These are phyloP conservation scores for Molossus molossus DNA, from an alignment of 2,797 vertebrate genomes.

Conservation along the genomic window DNA sequence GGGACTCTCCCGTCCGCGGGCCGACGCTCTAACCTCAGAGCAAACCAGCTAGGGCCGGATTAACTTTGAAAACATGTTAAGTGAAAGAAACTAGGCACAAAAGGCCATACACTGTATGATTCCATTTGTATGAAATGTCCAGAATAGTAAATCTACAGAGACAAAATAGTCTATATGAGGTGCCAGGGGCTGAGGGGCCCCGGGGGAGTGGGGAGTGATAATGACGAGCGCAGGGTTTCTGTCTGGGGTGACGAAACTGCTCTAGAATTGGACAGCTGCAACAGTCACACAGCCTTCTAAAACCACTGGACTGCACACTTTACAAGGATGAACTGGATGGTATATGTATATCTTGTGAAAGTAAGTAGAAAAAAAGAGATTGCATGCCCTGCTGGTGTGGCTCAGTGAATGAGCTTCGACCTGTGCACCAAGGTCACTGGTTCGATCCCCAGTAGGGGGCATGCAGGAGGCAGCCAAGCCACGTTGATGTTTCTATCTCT, in stretches of 20 bases:
- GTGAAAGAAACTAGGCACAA: background rate
- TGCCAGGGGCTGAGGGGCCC: background rate
- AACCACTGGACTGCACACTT: background rate
- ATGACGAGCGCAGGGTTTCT: background rate
- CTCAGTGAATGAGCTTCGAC: too few relatives aligned
- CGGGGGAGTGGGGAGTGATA: background rate
- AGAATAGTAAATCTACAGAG: background rate
- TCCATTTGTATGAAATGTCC: background rate
- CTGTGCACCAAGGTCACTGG: too few relatives aligned
- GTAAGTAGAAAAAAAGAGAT: background rate
- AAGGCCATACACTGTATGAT: background rate
- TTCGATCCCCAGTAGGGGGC: too few relatives aligned
- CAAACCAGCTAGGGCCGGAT: too few relatives aligned
- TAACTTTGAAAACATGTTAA: background rate
- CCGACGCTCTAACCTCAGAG: too few relatives aligned
- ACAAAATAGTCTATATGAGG: background rate
- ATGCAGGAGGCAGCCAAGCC: too few relatives aligned
- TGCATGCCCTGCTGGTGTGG: too few relatives aligned
- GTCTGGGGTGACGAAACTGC: background rate
- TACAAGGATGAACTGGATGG: background rate
- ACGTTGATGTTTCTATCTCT: too few relatives aligned
- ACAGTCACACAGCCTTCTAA: background rate
- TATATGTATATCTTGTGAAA: constrained; percentile 8
- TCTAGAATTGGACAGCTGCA: background rate
- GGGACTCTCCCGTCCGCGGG: too few relatives aligned